Evolutionary conservation across 2,888 invertebrate species (phyloP), one percentile per base, ranked within the genome.

Genomic region (Smittia sp.): DNA sequence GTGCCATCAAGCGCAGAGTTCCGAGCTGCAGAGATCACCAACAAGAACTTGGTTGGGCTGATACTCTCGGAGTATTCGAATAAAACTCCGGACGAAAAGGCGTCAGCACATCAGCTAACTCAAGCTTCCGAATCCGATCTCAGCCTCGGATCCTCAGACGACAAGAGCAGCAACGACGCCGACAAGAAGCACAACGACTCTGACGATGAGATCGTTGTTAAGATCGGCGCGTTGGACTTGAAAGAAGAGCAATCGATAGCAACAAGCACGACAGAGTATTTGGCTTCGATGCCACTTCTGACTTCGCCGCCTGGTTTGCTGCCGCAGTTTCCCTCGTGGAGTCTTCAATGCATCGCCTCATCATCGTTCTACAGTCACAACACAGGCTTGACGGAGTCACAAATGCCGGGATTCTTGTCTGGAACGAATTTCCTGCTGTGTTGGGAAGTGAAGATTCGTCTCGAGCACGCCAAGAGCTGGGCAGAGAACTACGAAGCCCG

Each of bases 381-480:
- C 80, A 85, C 90, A 74, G 95, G 95, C 0, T 83, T 96, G 15
- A 72, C 91, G 69, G 96, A 97, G 80, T 86, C 87, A 75, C 86
- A 89, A 78, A 94, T 96, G 82, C 93, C 94, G 1, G 97, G 97
- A 1, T 93, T 98, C 82, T 84, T 96, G 74, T 88, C 90, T 66
- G 93, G 94, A 73, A 92, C 95, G 66, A 95, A 96, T 79, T 96
- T 91, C 79, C 85, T 98, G 73, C 83, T 97, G 76, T 97, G 98
- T 0, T 97, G 97, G 96, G 96, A 98, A 82, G 91, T 94, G 0
- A 87, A 89, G 9, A 88, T 93, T 0, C 75, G 77, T 38, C 74
- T 82, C 24, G 80, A 80, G 27, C 80, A 80, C 75, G 77, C 80
- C 24, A 76, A 79, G 54, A 76, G 78, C 38, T 78, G 79, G 79